Base-by-base conservation (phyloP, 2,888 invertebrate species). In the Congeria kusceri region DNA sequence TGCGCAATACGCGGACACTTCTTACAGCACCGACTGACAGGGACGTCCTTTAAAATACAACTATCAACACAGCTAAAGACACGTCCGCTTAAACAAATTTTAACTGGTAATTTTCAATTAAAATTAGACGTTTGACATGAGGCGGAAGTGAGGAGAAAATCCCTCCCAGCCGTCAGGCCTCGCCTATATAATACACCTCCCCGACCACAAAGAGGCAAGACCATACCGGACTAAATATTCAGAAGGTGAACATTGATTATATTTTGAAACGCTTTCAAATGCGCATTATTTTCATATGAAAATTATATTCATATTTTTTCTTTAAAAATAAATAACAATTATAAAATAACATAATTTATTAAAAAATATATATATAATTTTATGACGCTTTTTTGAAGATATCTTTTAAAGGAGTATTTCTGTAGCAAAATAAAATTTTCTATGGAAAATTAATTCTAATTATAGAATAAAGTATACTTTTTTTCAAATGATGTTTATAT, bases 91-190 rank as follows among this genome's bases (percentile, higher is more conserved):
- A 13, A 39, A 39, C 39, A 66, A 67, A 74, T 61, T 71, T 69
- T 56, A 11, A 46, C 9, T 49, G 23, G 63, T 7, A 58, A 58
- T 20, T 11, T 28, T 57, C 39, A 46, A 63, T 58, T 65, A 57
- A 39, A 44, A 63, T 65, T 61, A 57, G 23, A 39, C 39, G 39
- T 71, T 68, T 80, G 80, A 80, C 80, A 73, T 63, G 28, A 47
- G 23, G 59, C 64, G 78, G 78, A 78, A 78, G 78, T 78, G 64
- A 72, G 28, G 23, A 72, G 29, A 57, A 5, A 46, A n/a, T 15
- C 18, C 7, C 20, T 56, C 71, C 71, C 57, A 56, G 58, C 28
- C 58, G 58, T n/a, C 28, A 39, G 47, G 57, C 58, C 23, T 0
- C 18, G 5, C 57, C 71, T 72, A 72, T 72, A 64, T 64, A 72